Conservation (phyloP, 2,797 vertebrate species). For the Lacerta bilineata region DNA sequence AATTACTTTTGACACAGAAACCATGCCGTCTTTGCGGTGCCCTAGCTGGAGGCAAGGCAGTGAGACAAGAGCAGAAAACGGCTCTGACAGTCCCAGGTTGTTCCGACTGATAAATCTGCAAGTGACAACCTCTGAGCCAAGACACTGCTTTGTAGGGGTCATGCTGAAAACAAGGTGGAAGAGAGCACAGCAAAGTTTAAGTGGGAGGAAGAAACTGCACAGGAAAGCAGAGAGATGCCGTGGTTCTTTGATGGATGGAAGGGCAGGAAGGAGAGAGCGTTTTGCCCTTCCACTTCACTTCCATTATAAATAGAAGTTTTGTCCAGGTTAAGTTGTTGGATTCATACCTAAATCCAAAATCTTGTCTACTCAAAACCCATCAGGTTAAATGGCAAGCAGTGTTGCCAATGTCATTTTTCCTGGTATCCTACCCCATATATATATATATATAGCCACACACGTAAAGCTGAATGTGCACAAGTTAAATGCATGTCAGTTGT, state of each 20-base stretch:
- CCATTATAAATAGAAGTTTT: not conserved
- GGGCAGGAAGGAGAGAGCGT: not conserved
- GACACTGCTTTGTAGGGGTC: not conserved
- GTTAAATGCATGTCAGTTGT: not conserved
- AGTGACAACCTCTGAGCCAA: not conserved
- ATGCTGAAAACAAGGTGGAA: not conserved
- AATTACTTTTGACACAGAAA: not conserved
- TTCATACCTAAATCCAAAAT: too few species aligned
- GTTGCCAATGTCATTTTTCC: not conserved
- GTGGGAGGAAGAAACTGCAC: rapidly evolving
- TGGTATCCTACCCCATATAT: too few species aligned
- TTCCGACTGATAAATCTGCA: not conserved
- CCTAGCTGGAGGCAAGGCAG: not conserved
- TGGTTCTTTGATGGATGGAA: not conserved
- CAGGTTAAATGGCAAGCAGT: not conserved
- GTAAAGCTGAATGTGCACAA: not conserved
- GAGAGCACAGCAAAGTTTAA: rapidly evolving
- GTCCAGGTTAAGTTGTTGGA: too few species aligned
- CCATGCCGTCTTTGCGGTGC: not conserved
- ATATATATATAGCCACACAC: too few species aligned
- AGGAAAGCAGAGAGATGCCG: not conserved
- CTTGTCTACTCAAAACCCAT: not conserved
- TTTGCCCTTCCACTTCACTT: not conserved
- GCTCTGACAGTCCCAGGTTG: not conserved
- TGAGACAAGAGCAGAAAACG: constrained; percentile 13